Evolutionary conservation across 2,113 vertebrate species (phyloP), one percentile per base, ranked within the genome.

Genomic region (Centrocercus urophasianus): DNA sequence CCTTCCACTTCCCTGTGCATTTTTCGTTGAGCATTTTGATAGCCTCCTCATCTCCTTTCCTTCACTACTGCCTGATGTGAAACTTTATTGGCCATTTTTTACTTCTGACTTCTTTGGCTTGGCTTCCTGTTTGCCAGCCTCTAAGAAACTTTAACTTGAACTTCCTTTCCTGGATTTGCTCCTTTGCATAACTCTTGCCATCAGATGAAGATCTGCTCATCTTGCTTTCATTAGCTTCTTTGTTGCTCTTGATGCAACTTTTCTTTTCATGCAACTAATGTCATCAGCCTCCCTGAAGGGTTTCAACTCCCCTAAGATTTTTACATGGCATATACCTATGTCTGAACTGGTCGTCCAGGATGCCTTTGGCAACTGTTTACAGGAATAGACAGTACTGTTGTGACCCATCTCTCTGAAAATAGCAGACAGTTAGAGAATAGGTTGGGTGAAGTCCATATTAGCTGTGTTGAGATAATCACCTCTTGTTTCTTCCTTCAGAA

Each of bases 321-420:
- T 76, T 79, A 48, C 4, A 38, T 0, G 1, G 48, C 61, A 65
- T 36, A 89, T 48, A 9, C 76, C 79, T 65, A 45, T 13, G 54
- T 12, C 48, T 76, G 24, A 91, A 59, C 48, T 79, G 27, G 40
- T 82, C 75, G 73, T 27, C 19, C 70, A 66, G 21, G 40, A 13
- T 91, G 56, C 36, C 79, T 85, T 85, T 95, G 71, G 67, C 87
- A 84, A 50, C 54, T 77, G 5, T 66, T 85, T 56, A 79, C 64
- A 70, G 82, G 40, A 89, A 76, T 5, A 76, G 30, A 48, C 27
- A 12, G 21, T 69, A 0, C 0, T n/a, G 30, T 24, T 59, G 24
- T 91, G 85, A 91, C 48, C 87, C 74, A 89, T 83, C 70, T 64
- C 30, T 56, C 15, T 50, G 60, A 83, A 95, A 83, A 77, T 50